phyloP scores from a whole-genome alignment of 2,797 vertebrate species.

The Heterohyrax brucei region DNA sequence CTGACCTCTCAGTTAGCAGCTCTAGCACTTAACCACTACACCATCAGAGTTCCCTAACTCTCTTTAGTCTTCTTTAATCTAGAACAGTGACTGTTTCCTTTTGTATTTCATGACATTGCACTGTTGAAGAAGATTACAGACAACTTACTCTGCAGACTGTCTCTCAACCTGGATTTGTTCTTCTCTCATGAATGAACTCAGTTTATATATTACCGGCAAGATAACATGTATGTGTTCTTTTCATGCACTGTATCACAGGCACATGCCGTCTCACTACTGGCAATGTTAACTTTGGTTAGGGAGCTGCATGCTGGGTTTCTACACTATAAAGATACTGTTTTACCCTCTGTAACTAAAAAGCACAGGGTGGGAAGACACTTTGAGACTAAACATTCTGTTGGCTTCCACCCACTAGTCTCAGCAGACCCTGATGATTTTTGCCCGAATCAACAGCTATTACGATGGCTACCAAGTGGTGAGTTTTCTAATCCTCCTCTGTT shows the following conservation, averaged over 20 bases:
- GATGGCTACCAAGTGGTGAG: constrained; percentile 1
- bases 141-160: background rate
- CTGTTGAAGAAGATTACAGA: background rate
- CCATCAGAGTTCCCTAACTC: background rate
- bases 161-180: constrained; percentile 18
- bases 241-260: background rate
- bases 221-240: background rate
- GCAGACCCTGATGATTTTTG: background rate
- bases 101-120: background rate
- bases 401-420: background rate
- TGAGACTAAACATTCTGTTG: constrained; percentile 40
- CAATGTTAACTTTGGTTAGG: background rate
- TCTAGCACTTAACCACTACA: no score
- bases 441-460: constrained; percentile 32
- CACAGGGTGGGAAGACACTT: background rate
- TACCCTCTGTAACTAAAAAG: constrained; percentile 35
- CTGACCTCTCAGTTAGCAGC: no score
- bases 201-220: background rate
- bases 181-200: background rate
- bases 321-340: background rate
- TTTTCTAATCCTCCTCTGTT: constrained; percentile 47
- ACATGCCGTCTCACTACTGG: background rate
- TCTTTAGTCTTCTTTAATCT: constrained; percentile 8
- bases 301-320: background rate
- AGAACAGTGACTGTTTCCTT: background rate